Percentiles rank a stretch among this genome's conserved stretches.
Evolutionary conservation across 2,888 invertebrate genomes (phyloP).

Genomic region (Melieria omissa): DNA sequence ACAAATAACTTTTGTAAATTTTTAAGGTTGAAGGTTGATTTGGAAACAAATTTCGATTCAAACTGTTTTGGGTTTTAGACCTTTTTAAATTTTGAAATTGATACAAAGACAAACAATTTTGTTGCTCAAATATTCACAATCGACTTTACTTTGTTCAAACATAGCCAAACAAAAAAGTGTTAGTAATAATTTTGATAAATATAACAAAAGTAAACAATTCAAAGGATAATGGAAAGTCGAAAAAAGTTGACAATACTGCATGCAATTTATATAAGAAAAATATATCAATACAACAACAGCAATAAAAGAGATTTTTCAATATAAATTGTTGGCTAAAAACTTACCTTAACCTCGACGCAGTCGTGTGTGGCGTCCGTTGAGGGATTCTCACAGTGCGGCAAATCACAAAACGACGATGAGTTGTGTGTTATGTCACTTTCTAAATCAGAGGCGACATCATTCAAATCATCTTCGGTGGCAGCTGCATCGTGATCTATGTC

Average conservation of each 20-base stretch:
- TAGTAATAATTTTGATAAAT: background rate
- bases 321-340: slow-evolving; percentile 41
- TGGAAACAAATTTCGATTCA: too few species aligned
- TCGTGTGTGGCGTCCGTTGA: slow-evolving; percentile 40
- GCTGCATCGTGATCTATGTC: slow-evolving; percentile 48
- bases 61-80: too few species aligned
- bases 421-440: slow-evolving; percentile 53
- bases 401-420: slow-evolving; percentile 46
- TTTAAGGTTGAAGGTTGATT: too few species aligned
- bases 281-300: slow-evolving; percentile 12
- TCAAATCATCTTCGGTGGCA: slow-evolving; percentile 63
- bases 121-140: too few species aligned
- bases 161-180: background rate
- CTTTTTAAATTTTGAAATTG: too few species aligned
- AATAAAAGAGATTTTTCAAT: slow-evolving; percentile 39
- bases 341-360: slow-evolving; percentile 61
- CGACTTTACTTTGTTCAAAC: too few species aligned
- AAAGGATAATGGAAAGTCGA: background rate
- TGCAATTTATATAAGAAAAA: slow-evolving; percentile 43
- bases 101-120: too few species aligned
- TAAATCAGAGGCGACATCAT: slow-evolving; percentile 60
- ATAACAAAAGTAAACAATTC: too few species aligned
- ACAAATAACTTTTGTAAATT: too few species aligned
- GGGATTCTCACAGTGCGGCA: slow-evolving; percentile 39
- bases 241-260: slow-evolving; percentile 56